Evolutionary conservation across 2,113 vertebrate genomes (phyloP).

Genomic region (Apteryx owenii): DNA sequence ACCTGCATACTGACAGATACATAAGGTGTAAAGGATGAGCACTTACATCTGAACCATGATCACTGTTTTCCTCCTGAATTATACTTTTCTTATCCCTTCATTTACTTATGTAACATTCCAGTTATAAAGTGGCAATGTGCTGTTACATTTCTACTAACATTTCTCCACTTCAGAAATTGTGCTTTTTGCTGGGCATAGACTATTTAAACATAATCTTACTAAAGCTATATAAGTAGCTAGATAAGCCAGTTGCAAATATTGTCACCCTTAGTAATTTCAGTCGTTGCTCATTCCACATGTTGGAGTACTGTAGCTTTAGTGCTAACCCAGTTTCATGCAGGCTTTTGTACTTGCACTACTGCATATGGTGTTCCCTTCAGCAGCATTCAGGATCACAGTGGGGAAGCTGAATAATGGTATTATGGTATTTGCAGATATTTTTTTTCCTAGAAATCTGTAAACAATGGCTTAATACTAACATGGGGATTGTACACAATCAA

Average conservation of each 20-base stretch:
- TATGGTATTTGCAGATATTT: not conserved
- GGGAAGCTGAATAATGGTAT: slow-evolving; percentile 17
- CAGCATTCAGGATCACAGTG: not conserved
- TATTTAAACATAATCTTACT: not conserved
- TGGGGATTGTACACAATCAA: not conserved
- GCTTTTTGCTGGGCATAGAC: not conserved
- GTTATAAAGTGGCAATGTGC: not conserved
- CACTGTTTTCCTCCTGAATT: not conserved
- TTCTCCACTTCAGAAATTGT: not conserved
- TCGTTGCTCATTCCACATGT: not conserved
- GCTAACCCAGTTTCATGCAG: not conserved
- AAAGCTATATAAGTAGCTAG: not conserved
- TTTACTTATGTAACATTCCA: fast-evolving
- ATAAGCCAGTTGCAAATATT: not conserved
- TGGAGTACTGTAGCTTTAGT: not conserved
- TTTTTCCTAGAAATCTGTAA: not conserved
- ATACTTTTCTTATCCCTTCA: not conserved
- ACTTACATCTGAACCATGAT: not conserved
- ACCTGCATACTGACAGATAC: not conserved
- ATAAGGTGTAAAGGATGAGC: not conserved
- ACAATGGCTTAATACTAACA: not conserved
- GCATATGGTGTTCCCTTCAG: not conserved
- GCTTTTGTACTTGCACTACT: not conserved
- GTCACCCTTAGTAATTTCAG: not conserved
- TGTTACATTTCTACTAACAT: not conserved